Base-by-base conservation (phyloP, 2,797 vertebrate genomes). In the Gymnodraco acuticeps region DNA sequence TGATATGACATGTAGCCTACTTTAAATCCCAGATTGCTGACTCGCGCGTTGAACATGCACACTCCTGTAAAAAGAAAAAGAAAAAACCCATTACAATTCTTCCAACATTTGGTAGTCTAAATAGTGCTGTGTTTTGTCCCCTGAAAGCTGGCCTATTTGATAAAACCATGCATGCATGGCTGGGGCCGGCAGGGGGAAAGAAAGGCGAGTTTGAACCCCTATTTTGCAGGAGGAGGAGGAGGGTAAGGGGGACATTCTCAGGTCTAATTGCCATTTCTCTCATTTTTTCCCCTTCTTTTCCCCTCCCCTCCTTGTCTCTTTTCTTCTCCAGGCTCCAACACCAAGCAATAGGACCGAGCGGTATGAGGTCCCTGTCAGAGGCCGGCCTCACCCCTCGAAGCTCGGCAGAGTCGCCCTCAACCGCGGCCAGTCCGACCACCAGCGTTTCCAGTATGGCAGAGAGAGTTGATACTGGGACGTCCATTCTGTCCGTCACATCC, bases 401-500 rank as follows among this genome's bases (percentile, higher is more conserved):
- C 95, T 98, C 97, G 91, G 98, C 98, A 66, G 98, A 99, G 94
- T 99, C 98, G 93, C 98, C 97, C 46, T 99, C 97, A 62, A 99
- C 98, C 85, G 98, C 97, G 81, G 97, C 97, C 93, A 98, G 97
- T 91, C 98, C 98, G 71, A 99, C 98, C 80, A 99, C 98, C 95
- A 99, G 97, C 93, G 98, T 99, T 87, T 99, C 97, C 94, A 98
- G 97, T 90, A 95, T 98, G 96, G 96, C 97, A 94, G 97, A 99
- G 93, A 92, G 98, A 92, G 97, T 96, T 73, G 97, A 99, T 91
- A 98, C 97, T 72, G 97, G 97, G 92, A 98, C 98, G 80, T 99
- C 98, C 93, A 98, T 99, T 94, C 97, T 99, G 92, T 99, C 98
- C 91, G 97, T 99, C 95, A 99, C 98, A 92, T 99, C 98, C 94